phyloP scores from a whole-genome alignment of 2,888 invertebrate genomes.

The Plagodis pulveraria region DNA sequence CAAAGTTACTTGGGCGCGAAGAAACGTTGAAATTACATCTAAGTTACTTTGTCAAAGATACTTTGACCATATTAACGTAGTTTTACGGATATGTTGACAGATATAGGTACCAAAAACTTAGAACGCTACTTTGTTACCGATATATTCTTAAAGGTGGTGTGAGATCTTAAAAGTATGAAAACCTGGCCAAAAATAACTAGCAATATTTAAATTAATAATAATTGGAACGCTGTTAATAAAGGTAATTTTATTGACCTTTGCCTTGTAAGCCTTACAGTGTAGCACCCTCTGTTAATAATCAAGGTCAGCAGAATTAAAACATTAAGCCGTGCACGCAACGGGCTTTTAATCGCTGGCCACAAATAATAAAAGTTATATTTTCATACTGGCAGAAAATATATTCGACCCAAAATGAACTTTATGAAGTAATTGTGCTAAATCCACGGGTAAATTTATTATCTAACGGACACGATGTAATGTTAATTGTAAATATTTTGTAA shows the following conservation, averaged over 20 bases:
- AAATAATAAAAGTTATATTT: conserved; percentile 37
- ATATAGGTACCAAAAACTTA: neutral
- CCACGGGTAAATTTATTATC: conserved; percentile 52
- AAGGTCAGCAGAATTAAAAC: conserved; percentile 7
- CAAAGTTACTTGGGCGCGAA: no score
- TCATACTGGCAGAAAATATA: conserved; percentile 45
- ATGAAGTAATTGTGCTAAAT: conserved; percentile 60
- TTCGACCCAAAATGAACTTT: conserved; percentile 45
- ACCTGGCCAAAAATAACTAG: neutral
- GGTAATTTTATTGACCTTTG: conserved; percentile 14
- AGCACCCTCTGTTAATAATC: neutral
- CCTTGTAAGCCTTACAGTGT: neutral
- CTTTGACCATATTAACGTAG: no score
- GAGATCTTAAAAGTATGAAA: neutral
- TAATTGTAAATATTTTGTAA: conserved; percentile 76
- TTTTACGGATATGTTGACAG: neutral
- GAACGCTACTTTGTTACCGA: neutral
- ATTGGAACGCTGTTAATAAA: conserved; percentile 1
- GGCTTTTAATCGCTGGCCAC: neutral
- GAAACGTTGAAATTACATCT: no score
- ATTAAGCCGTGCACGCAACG: conserved; percentile 3
- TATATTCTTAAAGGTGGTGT: neutral
- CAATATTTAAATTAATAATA: neutral
- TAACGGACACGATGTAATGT: conserved; percentile 52
- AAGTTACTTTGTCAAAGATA: no score